Percentiles rank a stretch among this genome's conserved stretches.
Conservation (phyloP, 2,113 vertebrate species). For the Herpailurus yagouaroundi region DNA sequence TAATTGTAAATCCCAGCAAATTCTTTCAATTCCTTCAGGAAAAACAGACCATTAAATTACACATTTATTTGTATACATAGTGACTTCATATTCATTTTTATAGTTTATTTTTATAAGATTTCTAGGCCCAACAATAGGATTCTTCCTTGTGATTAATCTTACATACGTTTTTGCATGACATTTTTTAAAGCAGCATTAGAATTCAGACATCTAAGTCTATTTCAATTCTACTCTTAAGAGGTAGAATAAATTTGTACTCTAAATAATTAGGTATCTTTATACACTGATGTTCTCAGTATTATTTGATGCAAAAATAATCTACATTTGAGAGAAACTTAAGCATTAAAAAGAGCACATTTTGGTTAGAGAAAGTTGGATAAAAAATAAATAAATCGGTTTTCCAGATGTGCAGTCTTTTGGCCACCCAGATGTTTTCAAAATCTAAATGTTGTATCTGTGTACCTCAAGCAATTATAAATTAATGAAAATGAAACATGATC, state of each 20-base stretch:
- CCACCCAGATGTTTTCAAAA: slow-evolving; percentile 12
- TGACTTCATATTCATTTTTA: slow-evolving; percentile 14
- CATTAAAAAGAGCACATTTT: background rate
- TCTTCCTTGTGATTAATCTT: background rate
- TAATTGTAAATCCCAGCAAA: background rate
- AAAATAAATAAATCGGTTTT: slow-evolving; percentile 14
- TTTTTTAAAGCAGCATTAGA: slow-evolving; percentile 5
- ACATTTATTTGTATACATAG: background rate
- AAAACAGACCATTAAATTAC: background rate
- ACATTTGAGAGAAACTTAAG: background rate
- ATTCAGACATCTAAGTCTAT: background rate
- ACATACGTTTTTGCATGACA: background rate
- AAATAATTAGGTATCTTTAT: background rate
- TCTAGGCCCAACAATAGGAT: background rate
- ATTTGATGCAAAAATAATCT: slow-evolving; percentile 3
- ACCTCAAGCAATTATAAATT: slow-evolving; percentile 31
- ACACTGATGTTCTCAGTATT: background rate
- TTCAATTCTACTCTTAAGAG: background rate
- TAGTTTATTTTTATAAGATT: slow-evolving; percentile 6
- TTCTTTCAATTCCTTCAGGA: slow-evolving; percentile 27
- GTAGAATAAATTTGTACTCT: slow-evolving; percentile 13
- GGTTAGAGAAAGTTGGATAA: background rate
- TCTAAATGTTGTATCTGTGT: slow-evolving; percentile 4
- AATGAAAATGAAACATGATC: background rate
- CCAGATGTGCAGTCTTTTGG: background rate